Conservation (phyloP, 1,140 invertebrate genomes). For the Drosophila neocordata region DNA sequence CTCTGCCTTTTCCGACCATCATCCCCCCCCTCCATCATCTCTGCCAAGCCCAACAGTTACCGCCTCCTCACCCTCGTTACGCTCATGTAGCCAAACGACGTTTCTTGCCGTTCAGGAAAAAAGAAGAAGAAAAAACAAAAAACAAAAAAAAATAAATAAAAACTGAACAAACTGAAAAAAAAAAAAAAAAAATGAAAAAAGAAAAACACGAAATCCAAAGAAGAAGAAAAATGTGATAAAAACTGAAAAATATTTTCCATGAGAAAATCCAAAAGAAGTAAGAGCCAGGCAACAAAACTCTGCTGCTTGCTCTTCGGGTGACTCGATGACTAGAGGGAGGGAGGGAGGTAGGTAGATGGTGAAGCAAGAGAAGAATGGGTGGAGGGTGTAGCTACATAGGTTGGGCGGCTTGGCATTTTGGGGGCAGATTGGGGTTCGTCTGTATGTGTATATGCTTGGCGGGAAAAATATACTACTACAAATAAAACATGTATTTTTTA, state of each 20-base stretch:
- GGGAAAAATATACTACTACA: conserved; percentile 75
- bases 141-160: conserved; percentile 21
- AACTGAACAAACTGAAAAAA: neutral
- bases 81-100: conserved; percentile 25
- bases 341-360: neutral
- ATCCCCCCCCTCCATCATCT: neutral
- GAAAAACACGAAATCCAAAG: conserved; percentile 27
- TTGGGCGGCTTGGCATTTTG: conserved; percentile 7
- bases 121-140: conserved; percentile 38
- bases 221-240: conserved; percentile 61
- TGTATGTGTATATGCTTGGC: conserved; percentile 43
- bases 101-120: conserved; percentile 17
- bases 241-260: conserved; percentile 80
- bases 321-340: neutral
- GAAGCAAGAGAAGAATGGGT: too few relatives aligned
- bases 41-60: neutral
- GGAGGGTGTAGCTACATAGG: neutral
- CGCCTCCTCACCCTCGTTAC: conserved; percentile 13
- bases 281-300: conserved; percentile 39
- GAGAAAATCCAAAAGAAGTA: conserved; percentile 78
- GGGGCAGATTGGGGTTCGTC: conserved; percentile 28
- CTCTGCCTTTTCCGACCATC: conserved; percentile 10
- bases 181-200: conserved; percentile 36
- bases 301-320: neutral
- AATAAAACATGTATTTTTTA: conserved; percentile 81